Conservation (phyloP, 2,888 invertebrate species). For the Marasmarcha lunaedactyla region DNA sequence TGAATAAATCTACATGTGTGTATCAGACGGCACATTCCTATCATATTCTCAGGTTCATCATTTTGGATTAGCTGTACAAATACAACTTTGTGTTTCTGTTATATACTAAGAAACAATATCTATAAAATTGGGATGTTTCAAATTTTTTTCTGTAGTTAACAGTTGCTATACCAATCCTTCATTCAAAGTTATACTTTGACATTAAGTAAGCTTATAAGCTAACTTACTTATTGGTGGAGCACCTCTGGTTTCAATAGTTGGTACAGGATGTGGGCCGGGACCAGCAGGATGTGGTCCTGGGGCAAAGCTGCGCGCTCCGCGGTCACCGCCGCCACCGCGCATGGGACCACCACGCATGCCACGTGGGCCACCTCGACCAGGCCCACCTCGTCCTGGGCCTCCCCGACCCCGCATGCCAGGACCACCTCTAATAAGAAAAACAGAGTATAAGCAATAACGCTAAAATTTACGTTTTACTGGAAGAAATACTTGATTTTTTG, state of each 20-base stretch:
- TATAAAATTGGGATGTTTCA: too few species aligned
- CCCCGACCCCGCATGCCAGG: conserved; percentile 56
- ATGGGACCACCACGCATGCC: conserved; percentile 56
- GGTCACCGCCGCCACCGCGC: conserved; percentile 53
- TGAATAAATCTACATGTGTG: conserved; percentile 26
- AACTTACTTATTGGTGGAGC: conserved; percentile 44
- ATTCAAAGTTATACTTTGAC: too few species aligned
- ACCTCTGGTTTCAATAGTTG: conserved; percentile 56
- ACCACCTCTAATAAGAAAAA: conserved; percentile 28
- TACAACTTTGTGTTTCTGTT: too few species aligned
- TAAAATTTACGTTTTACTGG: too few species aligned
- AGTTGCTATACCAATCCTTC: too few species aligned
- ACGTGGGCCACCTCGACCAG: conserved; percentile 46
- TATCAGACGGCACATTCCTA: conserved; percentile 42
- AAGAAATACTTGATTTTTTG: neutral
- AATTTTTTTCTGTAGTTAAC: too few species aligned
- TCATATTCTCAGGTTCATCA: conserved; percentile 32
- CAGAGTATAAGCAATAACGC: neutral
- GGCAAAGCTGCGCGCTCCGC: conserved; percentile 51
- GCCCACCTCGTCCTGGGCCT: conserved; percentile 41
- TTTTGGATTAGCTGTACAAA: conserved; percentile 8
- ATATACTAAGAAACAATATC: too few species aligned
- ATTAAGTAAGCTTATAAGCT: too few species aligned
- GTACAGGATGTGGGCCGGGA: conserved; percentile 60
- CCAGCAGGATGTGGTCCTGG: conserved; percentile 46